Evolutionary conservation across 2,797 vertebrate genomes (phyloP).

Genomic region (Staurois parvus): DNA sequence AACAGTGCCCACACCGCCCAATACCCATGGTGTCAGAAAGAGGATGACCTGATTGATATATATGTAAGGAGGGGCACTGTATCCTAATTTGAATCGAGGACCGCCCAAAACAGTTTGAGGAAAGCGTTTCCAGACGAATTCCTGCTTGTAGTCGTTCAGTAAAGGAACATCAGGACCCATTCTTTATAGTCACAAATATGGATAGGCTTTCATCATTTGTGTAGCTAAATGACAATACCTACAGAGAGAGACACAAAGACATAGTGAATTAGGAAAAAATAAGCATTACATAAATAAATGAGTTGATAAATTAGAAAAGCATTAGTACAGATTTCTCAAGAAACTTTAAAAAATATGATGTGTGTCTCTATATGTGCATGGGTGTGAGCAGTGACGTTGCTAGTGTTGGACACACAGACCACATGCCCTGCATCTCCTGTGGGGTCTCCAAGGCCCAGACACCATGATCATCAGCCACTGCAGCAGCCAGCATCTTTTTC

Average conservation of each 20-base stretch:
- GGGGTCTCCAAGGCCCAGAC: too few relatives aligned
- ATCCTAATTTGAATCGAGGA: slow-evolving; percentile 91
- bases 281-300: too few relatives aligned
- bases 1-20: slow-evolving; percentile 89
- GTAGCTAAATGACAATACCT: slow-evolving; percentile 63
- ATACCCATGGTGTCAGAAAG: slow-evolving; percentile 93
- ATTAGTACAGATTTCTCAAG: too few relatives aligned
- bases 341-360: too few relatives aligned
- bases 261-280: background rate
- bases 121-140: slow-evolving; percentile 98
- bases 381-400: too few relatives aligned
- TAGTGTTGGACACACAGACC: too few relatives aligned
- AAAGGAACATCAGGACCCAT: slow-evolving; percentile 99
- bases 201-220: slow-evolving; percentile 71
- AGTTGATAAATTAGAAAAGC: too few relatives aligned
- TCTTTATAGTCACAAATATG: slow-evolving; percentile 76
- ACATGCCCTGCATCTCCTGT: too few relatives aligned
- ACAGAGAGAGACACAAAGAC: background rate
- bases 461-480: too few relatives aligned
- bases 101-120: slow-evolving; percentile 95
- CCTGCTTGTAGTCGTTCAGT: slow-evolving; percentile 97
- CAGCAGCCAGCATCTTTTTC: too few relatives aligned
- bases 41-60: slow-evolving; percentile 93
- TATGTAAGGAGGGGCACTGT: slow-evolving; percentile 90
- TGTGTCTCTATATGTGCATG: too few relatives aligned